Percentiles rank a stretch among this genome's conserved stretches.
phyloP scores from a whole-genome alignment of 2,797 vertebrate species.

The Phalanger gymnotis region DNA sequence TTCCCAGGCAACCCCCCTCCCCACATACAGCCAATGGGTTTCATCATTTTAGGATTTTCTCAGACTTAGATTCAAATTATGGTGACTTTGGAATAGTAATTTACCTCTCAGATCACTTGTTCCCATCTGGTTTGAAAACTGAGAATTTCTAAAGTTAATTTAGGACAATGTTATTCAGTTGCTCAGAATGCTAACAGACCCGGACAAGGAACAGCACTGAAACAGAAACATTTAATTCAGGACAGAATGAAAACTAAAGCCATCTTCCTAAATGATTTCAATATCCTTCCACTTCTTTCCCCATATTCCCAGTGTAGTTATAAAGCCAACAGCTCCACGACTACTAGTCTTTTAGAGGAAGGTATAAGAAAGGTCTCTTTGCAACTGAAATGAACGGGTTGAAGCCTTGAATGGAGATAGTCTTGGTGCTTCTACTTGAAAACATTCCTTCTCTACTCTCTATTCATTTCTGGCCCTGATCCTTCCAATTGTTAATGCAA shows the following conservation, averaged over 20 bases:
- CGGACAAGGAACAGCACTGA: not conserved
- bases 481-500: not conserved
- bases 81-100: not conserved
- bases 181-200: not conserved
- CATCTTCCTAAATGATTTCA: not conserved
- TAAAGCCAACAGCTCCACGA: not conserved
- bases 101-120: not conserved
- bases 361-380: not conserved
- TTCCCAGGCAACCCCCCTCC: not conserved
- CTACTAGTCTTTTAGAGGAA: not conserved
- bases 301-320: not conserved
- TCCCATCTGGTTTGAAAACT: not conserved
- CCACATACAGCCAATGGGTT: not conserved
- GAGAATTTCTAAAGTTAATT: not conserved
- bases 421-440: not conserved
- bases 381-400: not conserved
- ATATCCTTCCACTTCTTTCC: not conserved
- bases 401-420: not conserved
- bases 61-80: not conserved
- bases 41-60: not conserved
- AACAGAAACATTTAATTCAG: not conserved
- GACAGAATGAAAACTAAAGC: not conserved
- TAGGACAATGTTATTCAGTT: conserved; percentile 2
- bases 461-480: not conserved
- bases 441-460: not conserved